Percentiles rank a stretch among this genome's conserved stretches.
phyloP scores from a whole-genome alignment of 2,113 vertebrate species.

The Tragelaphus scriptus region DNA sequence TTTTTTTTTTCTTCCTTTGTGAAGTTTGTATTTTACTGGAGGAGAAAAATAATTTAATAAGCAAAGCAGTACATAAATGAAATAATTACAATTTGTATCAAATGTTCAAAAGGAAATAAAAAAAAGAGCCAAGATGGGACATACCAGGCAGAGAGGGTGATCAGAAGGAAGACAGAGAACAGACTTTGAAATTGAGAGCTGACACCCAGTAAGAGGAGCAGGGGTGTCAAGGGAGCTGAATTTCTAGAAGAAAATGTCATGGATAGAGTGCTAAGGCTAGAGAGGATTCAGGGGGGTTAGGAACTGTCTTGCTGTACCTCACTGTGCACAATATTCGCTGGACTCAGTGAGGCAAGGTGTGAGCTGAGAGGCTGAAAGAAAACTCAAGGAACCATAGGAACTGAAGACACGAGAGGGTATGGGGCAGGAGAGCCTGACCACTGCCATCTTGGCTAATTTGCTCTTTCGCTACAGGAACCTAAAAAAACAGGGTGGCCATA shows the following conservation, averaged over 20 bases:
- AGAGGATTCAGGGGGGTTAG: background rate
- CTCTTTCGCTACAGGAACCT: background rate
- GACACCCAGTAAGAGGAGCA: background rate
- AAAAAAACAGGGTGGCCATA: background rate
- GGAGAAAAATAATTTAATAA: background rate
- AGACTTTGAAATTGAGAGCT: background rate
- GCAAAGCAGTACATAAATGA: background rate
- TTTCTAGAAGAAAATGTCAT: background rate
- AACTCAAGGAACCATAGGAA: background rate
- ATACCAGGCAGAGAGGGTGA: background rate
- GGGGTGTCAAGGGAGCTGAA: accelerated
- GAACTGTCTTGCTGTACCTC: background rate
- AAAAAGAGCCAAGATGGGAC: background rate
- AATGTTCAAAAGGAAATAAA: background rate
- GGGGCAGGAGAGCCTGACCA: background rate
- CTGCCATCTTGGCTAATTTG: background rate
- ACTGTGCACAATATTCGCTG: background rate
- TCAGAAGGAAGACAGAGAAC: background rate
- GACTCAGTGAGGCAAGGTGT: background rate
- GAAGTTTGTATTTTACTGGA: background rate
- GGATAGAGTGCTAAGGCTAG: background rate
- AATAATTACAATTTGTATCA: background rate
- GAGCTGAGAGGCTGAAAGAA: background rate
- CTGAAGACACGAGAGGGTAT: background rate
- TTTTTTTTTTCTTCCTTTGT: background rate